phyloP scores from a whole-genome alignment of 2,113 vertebrate genomes.

The Bubo blakistoni region DNA sequence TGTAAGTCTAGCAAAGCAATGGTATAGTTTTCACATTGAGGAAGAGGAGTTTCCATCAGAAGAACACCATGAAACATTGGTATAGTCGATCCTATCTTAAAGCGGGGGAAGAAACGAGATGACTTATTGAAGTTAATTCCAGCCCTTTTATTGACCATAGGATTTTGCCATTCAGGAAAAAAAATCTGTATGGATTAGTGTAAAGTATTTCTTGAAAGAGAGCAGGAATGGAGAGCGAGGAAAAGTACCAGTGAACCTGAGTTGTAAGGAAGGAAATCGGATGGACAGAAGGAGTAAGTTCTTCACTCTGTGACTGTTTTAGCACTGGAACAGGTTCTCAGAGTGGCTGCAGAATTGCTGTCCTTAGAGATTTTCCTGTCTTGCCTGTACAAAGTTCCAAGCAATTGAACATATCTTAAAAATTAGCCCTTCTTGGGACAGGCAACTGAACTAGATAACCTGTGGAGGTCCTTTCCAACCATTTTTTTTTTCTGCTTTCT shows the following conservation, averaged over 20 bases:
- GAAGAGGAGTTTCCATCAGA: background rate
- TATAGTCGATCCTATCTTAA: background rate
- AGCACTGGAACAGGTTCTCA: background rate
- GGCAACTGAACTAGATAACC: background rate
- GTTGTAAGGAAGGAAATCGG: background rate
- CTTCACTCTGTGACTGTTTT: background rate
- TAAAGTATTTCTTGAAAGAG: background rate
- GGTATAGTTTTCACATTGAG: background rate
- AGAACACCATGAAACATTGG: background rate
- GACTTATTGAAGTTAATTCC: background rate
- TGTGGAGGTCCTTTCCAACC: background rate
- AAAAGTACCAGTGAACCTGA: background rate
- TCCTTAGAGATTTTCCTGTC: background rate
- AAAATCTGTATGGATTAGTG: background rate
- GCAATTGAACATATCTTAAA: background rate
- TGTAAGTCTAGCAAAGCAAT: background rate
- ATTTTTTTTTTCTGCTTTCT: background rate
- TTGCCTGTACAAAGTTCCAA: background rate
- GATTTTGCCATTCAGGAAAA: background rate
- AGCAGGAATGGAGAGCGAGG: background rate
- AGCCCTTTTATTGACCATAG: background rate
- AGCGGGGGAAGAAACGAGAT: background rate
- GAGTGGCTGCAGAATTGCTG: background rate
- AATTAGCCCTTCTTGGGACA: background rate
- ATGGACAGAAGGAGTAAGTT: background rate